Base-by-base conservation (phyloP, 1,140 invertebrate species). In the Tetramorium simillimum region DNA sequence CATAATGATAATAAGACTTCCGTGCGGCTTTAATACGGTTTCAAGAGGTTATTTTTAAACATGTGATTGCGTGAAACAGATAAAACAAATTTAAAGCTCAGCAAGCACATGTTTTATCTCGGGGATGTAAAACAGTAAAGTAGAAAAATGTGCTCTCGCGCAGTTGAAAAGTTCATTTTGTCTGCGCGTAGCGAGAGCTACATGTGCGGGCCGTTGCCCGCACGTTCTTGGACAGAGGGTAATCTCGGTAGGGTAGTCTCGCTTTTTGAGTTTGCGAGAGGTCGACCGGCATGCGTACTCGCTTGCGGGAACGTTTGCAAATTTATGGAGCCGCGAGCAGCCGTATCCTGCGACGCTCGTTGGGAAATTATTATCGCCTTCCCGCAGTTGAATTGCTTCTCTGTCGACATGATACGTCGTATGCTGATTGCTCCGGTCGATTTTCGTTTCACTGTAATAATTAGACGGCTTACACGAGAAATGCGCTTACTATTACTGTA, bases 351-450 rank as follows among this genome's bases (percentile, higher is more conserved):
- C 80, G 40, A 73, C 58, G 24, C 21, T 37, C 12, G n/a, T 18
- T 43, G 40, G 56, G 24, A 49, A 75, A 84, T 84, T 84, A 84
- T 75, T 67, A 80, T 5, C 58, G 40, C 58, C 28, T 70, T 81
- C 49, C 53, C 67, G 24, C 56, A 24, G 12, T 73, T 58, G 43
- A 62, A 60, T 84, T 84, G 75, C 69, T 84, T 49, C 40, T 62
- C 56, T 70, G 40, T 84, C 67, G 46, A 84, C 18, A 49, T 9
- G 53, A 33, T 62, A 43, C 69, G 1, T n/a, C 63, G 37, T 58
- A 28, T 58, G 53, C 24, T 46, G 49, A 82, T 73, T 37, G 51
- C 37, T 82, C 62, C 14, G n/a, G 5, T 12, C 77, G 65, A 60
- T 60, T 69, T 33, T 75, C 70, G 24, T 49, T 56, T 53, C 56